Conservation (phyloP, 2,888 invertebrate genomes). For the Lepidonotus clava region DNA sequence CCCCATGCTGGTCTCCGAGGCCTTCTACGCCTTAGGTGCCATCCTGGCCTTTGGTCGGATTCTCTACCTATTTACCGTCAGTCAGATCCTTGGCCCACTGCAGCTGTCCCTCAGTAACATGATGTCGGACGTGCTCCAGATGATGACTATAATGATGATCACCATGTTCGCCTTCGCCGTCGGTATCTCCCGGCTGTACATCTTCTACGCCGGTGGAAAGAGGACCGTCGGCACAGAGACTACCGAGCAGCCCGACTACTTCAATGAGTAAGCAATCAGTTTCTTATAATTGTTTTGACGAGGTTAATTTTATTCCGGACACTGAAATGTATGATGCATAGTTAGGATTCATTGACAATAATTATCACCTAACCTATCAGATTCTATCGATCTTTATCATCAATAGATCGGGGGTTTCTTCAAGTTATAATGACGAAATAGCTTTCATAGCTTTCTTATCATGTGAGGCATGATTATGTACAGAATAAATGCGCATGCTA, state of each 20-base stretch:
- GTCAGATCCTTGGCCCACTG: constrained; percentile 54
- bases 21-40: constrained; percentile 51
- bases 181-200: constrained; percentile 49
- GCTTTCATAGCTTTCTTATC: too few species aligned
- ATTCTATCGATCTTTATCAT: too few species aligned
- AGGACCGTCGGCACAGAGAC: not conserved
- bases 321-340: too few species aligned
- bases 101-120: constrained; percentile 56
- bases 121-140: constrained; percentile 54
- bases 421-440: too few species aligned
- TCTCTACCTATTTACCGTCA: constrained; percentile 53
- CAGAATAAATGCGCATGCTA: too few species aligned
- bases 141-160: constrained; percentile 52
- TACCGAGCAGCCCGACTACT: constrained; percentile 6
- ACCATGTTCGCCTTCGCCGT: constrained; percentile 55
- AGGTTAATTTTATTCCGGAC: too few species aligned
- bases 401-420: too few species aligned
- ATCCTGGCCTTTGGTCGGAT: constrained; percentile 55
- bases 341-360: too few species aligned
- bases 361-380: too few species aligned
- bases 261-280: constrained; percentile 25
- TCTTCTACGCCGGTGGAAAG: constrained; percentile 17
- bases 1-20: constrained; percentile 57
- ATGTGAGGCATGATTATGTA: too few species aligned
- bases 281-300: too few species aligned